phyloP scores from a whole-genome alignment of 2,888 invertebrate species.

The Mellilla xanthometata region DNA sequence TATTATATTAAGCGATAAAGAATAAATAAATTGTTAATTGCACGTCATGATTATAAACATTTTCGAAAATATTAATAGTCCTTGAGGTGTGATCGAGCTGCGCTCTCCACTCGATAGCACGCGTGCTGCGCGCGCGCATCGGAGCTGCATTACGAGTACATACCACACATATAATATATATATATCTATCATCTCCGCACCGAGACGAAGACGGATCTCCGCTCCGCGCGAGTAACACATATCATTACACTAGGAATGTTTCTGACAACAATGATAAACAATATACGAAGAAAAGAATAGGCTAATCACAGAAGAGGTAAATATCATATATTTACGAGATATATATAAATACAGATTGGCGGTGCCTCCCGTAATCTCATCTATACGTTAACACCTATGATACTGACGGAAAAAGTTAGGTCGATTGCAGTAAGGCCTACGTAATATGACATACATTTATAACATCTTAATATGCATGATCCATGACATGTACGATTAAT shows the following conservation, averaged over 20 bases:
- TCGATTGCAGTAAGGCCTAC: constrained; percentile 57
- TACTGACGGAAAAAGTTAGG: constrained; percentile 28
- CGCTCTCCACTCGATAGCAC: constrained; percentile 62
- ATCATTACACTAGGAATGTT: constrained; percentile 68
- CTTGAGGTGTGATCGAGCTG: constrained; percentile 61
- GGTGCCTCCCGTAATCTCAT: constrained; percentile 53
- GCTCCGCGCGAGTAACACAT: constrained; percentile 54
- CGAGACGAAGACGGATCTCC: constrained; percentile 52
- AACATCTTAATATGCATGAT: constrained; percentile 46
- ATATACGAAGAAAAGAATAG: constrained; percentile 65
- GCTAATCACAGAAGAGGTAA: constrained; percentile 74
- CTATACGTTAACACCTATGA: constrained; percentile 31
- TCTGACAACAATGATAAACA: constrained; percentile 65
- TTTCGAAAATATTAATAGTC: constrained; percentile 67
- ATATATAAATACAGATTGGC: constrained; percentile 45
- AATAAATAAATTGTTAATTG: constrained; percentile 78
- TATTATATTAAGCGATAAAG: constrained; percentile 74
- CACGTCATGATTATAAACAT: constrained; percentile 69
- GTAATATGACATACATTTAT: constrained; percentile 52
- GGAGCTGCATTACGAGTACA: constrained; percentile 60
- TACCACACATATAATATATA: constrained; percentile 40
- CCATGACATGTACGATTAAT: constrained; percentile 33
- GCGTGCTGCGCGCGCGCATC: too few relatives aligned
- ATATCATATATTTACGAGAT: constrained; percentile 72
- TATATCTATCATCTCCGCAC: constrained; percentile 49